Conservation (phyloP, 2,888 invertebrate species). For the Melieria omissa region DNA sequence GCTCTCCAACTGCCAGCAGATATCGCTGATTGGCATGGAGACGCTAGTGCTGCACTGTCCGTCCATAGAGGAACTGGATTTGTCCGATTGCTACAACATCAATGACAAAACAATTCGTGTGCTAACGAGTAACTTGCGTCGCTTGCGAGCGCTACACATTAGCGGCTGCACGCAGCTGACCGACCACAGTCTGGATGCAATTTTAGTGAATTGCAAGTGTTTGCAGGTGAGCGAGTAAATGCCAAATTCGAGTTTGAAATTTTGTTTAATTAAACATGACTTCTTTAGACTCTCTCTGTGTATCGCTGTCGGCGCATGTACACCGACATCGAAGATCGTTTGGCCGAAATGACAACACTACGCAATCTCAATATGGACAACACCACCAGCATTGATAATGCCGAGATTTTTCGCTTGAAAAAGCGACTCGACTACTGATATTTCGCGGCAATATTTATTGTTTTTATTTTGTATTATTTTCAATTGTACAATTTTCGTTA, state of each 20-base stretch:
- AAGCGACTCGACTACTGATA: constrained; percentile 66
- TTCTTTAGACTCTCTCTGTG: constrained; percentile 55
- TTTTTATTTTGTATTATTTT: constrained; percentile 63
- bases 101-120: constrained; percentile 73
- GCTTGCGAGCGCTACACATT: constrained; percentile 60
- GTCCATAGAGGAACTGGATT: constrained; percentile 75
- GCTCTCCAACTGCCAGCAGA: constrained; percentile 77
- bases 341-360: constrained; percentile 57
- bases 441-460: constrained; percentile 63
- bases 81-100: constrained; percentile 76
- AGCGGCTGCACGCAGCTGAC: constrained; percentile 71
- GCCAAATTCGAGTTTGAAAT: neutral
- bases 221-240: constrained; percentile 56
- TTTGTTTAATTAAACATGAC: neutral
- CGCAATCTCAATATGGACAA: constrained; percentile 62
- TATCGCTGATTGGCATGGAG: constrained; percentile 74
- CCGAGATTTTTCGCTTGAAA: constrained; percentile 60
- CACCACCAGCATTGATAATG: constrained; percentile 57
- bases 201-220: constrained; percentile 68
- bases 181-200: constrained; percentile 68
- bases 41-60: constrained; percentile 75
- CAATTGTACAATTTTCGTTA: constrained; percentile 57
- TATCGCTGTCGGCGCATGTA: constrained; percentile 64
- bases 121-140: constrained; percentile 66
- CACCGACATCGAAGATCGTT: constrained; percentile 62